Conservation (phyloP, 1,140 invertebrate genomes). For the Drosophila obscura region DNA sequence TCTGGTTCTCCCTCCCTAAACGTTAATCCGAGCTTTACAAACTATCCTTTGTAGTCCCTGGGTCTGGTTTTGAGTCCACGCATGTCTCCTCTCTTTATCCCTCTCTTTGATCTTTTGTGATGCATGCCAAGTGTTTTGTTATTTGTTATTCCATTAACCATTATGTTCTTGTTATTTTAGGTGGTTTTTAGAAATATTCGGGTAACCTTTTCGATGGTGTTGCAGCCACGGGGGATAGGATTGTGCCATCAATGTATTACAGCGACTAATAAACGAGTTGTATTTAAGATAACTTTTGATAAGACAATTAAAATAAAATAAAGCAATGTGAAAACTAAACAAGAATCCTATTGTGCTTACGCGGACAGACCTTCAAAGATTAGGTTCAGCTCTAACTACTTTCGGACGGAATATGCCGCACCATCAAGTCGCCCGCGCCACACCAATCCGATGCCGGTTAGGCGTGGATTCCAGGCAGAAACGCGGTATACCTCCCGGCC, state of each 20-base stretch:
- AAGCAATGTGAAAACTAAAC: slow-evolving; percentile 11
- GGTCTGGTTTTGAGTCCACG: slow-evolving; percentile 18
- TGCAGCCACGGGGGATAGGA: slow-evolving; percentile 23
- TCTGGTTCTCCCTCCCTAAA: slow-evolving; percentile 23
- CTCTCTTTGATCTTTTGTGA: slow-evolving; percentile 21
- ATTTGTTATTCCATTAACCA: slow-evolving; percentile 53
- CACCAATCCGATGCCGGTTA: no score
- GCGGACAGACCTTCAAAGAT: background rate
- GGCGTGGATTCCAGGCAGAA: no score
- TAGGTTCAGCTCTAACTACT: background rate
- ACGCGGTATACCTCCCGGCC: no score
- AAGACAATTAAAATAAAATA: slow-evolving; percentile 51
- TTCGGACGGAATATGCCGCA: no score
- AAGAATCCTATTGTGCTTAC: background rate
- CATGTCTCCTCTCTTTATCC: slow-evolving; percentile 25
- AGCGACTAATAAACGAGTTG: slow-evolving; percentile 51
- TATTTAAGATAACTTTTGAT: slow-evolving; percentile 56
- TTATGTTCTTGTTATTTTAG: slow-evolving; percentile 67
- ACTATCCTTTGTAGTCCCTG: slow-evolving; percentile 31
- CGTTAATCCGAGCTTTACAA: slow-evolving; percentile 19
- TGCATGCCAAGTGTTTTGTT: slow-evolving; percentile 37
- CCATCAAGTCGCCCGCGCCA: no score
- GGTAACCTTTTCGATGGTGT: slow-evolving; percentile 52
- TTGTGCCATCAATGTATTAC: slow-evolving; percentile 81
- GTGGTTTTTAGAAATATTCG: slow-evolving; percentile 83